These are phyloP conservation scores for Calyptomena viridis DNA, from an alignment of 2,113 vertebrate species.

Conservation along the genomic window DNA sequence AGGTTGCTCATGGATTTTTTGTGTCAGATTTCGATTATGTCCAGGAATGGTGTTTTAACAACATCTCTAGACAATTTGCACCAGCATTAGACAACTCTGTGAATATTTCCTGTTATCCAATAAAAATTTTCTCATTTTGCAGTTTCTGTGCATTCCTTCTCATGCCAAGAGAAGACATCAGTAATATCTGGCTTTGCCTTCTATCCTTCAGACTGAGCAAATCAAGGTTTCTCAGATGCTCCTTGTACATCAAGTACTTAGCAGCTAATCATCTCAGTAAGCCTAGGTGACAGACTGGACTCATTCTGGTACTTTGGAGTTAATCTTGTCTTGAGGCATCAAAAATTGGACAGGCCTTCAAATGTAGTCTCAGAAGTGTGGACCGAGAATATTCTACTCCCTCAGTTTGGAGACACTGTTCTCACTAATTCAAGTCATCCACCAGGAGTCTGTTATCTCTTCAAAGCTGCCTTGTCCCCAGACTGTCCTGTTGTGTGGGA, in stretches of 20 bases:
- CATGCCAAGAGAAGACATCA: neutral
- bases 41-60: neutral
- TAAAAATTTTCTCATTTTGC: neutral
- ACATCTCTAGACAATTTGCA: neutral
- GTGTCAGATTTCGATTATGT: neutral
- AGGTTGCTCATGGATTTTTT: neutral
- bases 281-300: neutral
- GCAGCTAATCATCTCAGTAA: neutral
- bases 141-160: neutral
- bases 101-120: neutral
- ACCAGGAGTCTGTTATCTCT: neutral
- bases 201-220: neutral
- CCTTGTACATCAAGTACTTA: neutral
- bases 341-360: neutral
- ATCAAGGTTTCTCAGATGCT: neutral
- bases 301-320: neutral
- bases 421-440: neutral
- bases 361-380: neutral
- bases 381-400: neutral
- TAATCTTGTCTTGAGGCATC: neutral
- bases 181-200: neutral
- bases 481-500: neutral
- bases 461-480: neutral
- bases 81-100: neutral
- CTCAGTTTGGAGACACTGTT: neutral